These are phyloP conservation scores for Caenorhabditis auriculariae DNA, from an alignment of 2,888 invertebrate species.

Conservation along the genomic window DNA sequence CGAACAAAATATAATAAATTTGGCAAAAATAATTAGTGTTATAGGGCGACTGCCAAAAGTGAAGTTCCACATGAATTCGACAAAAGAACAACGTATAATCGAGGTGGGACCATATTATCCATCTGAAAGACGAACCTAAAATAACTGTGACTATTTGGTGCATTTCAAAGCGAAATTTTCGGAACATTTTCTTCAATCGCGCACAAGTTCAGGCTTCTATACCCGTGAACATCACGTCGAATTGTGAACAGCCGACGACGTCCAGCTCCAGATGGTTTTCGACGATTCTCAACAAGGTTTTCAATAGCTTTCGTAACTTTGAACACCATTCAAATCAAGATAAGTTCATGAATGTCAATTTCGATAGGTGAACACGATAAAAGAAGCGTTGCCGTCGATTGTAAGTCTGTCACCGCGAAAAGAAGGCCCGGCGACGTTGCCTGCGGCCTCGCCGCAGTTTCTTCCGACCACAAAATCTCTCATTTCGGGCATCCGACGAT, in stretches of 20 bases:
- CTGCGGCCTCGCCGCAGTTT: constrained; percentile 42
- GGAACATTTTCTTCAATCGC: no score
- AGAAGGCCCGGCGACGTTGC: constrained; percentile 13
- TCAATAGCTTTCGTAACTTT: neutral
- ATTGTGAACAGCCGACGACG: constrained; percentile 4
- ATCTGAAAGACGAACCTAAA: no score
- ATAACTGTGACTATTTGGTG: no score
- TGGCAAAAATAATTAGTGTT: constrained; percentile 1
- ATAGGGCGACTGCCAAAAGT: constrained; percentile 50
- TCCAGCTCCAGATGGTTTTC: constrained; percentile 15
- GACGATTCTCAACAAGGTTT: constrained; percentile 13
- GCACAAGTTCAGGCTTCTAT: constrained; percentile 37
- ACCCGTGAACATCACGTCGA: constrained; percentile 27
- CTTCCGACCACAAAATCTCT: constrained; percentile 27
- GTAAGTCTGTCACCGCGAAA: no score
- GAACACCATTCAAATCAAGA: no score
- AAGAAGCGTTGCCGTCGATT: no score
- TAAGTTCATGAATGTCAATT: no score
- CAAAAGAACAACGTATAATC: constrained; percentile 58
- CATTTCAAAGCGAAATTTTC: no score
- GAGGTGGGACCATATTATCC: constrained; percentile 25
- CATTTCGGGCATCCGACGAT: constrained; percentile 47
- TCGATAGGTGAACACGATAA: no score
- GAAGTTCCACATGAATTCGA: constrained; percentile 55
- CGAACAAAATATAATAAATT: no score